Evolutionary conservation across 2,797 vertebrate genomes (phyloP).

Genomic region (Megalops cyprinoides): DNA sequence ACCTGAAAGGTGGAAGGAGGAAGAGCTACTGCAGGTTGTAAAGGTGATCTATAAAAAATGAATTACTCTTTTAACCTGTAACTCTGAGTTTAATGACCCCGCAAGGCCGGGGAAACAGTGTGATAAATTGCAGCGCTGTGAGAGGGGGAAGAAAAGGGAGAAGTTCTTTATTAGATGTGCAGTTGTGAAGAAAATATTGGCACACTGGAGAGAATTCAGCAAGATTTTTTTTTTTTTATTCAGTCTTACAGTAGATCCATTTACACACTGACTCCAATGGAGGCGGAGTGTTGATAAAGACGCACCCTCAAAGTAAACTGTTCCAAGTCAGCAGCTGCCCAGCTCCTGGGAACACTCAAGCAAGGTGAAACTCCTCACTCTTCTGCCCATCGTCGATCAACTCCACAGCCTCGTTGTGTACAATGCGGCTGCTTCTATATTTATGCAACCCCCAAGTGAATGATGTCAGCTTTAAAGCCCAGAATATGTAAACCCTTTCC

Average conservation of each 20-base stretch:
- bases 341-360: not conserved
- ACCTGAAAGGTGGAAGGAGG: too few relatives aligned
- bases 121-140: not conserved
- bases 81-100: slow-evolving; percentile 18
- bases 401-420: not conserved
- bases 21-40: too few relatives aligned
- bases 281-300: not conserved
- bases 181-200: slow-evolving; percentile 1
- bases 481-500: not conserved
- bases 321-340: not conserved
- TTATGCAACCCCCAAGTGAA: not conserved
- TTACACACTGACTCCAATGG: not conserved
- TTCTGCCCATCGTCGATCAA: not conserved
- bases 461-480: slow-evolving; percentile 41
- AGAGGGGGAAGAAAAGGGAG: not conserved
- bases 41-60: slow-evolving; percentile 23
- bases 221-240: not conserved
- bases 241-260: not conserved
- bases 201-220: not conserved
- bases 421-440: not conserved
- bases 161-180: not conserved
- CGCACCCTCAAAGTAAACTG: not conserved
- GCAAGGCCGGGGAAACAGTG: not conserved
- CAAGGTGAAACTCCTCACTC: not conserved
- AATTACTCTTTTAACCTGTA: slow-evolving; percentile 3